Evolutionary conservation across 2,113 vertebrate species (phyloP).

Genomic region (Neolamprologus sp.): DNA sequence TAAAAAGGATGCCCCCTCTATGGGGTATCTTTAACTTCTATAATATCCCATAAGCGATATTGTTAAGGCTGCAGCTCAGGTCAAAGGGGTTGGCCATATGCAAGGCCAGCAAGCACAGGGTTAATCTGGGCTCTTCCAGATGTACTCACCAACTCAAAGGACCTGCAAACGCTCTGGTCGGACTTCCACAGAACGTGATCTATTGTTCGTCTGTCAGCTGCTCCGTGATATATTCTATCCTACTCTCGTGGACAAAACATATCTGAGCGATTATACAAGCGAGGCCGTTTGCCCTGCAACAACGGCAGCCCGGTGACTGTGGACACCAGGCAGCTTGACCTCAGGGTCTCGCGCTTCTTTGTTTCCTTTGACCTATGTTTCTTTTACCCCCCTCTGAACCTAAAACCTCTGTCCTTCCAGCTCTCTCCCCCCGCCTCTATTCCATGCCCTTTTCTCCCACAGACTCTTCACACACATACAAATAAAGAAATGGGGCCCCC

Average conservation of each 20-base stretch:
- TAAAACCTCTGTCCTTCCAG: constrained; percentile 38
- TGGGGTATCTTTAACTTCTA: neutral
- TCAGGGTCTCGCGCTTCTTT: constrained; percentile 60
- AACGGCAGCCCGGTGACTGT: constrained; percentile 49
- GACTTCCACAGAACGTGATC: constrained; percentile 59
- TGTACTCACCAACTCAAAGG: constrained; percentile 48
- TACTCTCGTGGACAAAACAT: constrained; percentile 63
- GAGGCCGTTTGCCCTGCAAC: constrained; percentile 29
- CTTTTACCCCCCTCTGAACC: constrained; percentile 66
- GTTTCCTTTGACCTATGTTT: constrained; percentile 67
- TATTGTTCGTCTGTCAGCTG: constrained; percentile 72
- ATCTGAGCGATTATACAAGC: constrained; percentile 63
- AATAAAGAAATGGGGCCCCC: constrained; percentile 64
- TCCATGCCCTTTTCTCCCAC: constrained; percentile 18
- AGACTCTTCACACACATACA: constrained; percentile 58
- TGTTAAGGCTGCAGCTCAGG: constrained; percentile 12
- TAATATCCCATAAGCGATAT: constrained; percentile 27
- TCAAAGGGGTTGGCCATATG: constrained; percentile 42
- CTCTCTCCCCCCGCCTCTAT: neutral
- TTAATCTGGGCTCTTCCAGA: constrained; percentile 62
- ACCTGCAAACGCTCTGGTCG: constrained; percentile 27
- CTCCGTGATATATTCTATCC: constrained; percentile 70
- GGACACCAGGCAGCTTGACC: constrained; percentile 74
- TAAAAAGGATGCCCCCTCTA: neutral
- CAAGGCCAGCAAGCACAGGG: constrained; percentile 29